phyloP scores from a whole-genome alignment of 2,797 vertebrate species.

The Leptoclinus maculatus region DNA sequence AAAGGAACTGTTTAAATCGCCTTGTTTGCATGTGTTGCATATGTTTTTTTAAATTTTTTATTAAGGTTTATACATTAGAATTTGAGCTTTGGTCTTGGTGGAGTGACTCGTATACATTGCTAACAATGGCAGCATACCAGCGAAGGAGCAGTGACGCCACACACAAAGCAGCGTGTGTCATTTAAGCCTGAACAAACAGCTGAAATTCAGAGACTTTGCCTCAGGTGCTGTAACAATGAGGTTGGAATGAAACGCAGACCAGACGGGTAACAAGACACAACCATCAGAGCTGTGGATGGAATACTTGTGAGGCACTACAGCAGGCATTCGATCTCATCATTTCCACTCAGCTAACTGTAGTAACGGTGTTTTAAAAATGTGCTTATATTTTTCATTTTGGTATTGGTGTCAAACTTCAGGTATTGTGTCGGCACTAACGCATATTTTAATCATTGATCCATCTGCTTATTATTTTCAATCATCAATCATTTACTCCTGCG shows the following conservation, averaged over 20 bases:
- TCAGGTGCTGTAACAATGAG: slow-evolving; percentile 48
- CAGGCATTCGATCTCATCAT: neutral
- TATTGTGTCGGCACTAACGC: neutral
- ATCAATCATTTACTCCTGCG: neutral
- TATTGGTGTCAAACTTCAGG: neutral
- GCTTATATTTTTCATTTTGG: neutral
- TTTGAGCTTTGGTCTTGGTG: slow-evolving; percentile 23
- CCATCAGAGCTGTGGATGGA: slow-evolving; percentile 8
- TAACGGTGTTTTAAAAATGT: neutral
- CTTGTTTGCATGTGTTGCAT: neutral
- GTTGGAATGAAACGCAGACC: slow-evolving; percentile 32
- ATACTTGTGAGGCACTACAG: neutral
- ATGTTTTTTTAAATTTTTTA: neutral
- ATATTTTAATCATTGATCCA: neutral
- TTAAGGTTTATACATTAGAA: slow-evolving; percentile 1
- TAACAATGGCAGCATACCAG: slow-evolving; percentile 34
- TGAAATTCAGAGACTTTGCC: slow-evolving; percentile 49
- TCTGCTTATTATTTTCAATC: neutral
- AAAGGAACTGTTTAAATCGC: neutral
- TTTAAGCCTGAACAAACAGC: slow-evolving; percentile 53
- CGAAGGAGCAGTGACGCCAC: neutral
- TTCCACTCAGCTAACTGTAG: slow-evolving; percentile 6
- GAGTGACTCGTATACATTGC: slow-evolving; percentile 14
- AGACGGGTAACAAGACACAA: slow-evolving; percentile 14
- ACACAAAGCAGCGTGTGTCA: slow-evolving; percentile 47